Evolutionary conservation across 2,888 invertebrate genomes (phyloP), one percentile per base, ranked within the genome.

Genomic region (Holacanthella duospinosa): DNA sequence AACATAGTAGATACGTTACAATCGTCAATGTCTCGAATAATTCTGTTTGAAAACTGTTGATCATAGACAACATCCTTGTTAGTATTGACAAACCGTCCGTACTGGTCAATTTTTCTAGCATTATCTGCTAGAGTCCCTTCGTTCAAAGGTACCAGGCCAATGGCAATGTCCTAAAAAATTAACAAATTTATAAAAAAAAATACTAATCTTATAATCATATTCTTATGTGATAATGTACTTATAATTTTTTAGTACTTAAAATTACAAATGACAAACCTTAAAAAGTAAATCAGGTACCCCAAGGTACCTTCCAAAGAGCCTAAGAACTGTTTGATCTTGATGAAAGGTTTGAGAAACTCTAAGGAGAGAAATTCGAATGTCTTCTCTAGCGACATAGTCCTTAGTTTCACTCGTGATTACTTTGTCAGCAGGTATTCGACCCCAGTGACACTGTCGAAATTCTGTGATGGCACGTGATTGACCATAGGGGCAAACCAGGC

Each of bases 361-460:
- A 44, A 86, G 74, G 21, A 86, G 79, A 1, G 84, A 83, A 74
- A 84, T 82, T 3, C 83, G 82, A 61, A 86, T 81, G 65, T 86
- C 85, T n/a, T 84, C 84, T 48, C 74, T 63, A 44, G 71, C 71
- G 27, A 67, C 67, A 61, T 66, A 70, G 60, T 72, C 71, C 62
- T 72, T 73, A 62, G 70, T 71, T 57, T 74, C 74, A 36, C 66
- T 68, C 54, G 73, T 74, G 62, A 68, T 67, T 70, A 76, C 76
- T 66, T 75, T 74, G 62, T 75, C 74, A 2, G 75, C 71, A 6
- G 77, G 76, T 25, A 76, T 74, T 63, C 71, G 70, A 12, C 75
- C 76, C 65, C 76, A 73, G 65, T 76, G 74, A 67, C 77, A 77
- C 26, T 71, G 73, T 25, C 73, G 65, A 63, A 74, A 76, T 59